Conservation (phyloP, 35 echinoderm and acorn worm genomes). For the Amphiura filiformis region DNA sequence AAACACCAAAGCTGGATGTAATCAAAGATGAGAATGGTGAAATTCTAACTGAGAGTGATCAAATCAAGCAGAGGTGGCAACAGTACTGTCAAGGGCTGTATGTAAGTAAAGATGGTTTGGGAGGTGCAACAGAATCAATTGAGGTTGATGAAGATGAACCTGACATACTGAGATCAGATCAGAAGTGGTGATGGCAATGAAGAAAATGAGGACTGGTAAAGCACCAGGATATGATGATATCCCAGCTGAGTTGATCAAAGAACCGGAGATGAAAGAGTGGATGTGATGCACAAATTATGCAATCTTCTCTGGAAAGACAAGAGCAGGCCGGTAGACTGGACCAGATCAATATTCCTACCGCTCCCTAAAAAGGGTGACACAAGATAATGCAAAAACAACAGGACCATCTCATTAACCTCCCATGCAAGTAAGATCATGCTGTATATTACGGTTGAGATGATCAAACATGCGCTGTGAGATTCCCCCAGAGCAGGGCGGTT, state of each 20-base stretch:
- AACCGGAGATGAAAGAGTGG: neutral
- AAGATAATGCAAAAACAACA: conserved; percentile 47
- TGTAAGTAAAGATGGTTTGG: neutral
- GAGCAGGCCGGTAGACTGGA: conserved; percentile 38
- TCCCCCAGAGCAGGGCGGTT: conserved; percentile 41
- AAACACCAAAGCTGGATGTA: conserved; percentile 7
- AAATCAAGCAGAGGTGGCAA: neutral
- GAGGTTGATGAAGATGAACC: neutral
- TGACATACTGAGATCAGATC: neutral
- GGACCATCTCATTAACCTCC: conserved; percentile 34
- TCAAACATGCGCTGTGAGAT: conserved; percentile 29
- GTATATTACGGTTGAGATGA: conserved; percentile 18
- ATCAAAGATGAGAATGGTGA: conserved; percentile 4
- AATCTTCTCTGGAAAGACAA: conserved; percentile 46
- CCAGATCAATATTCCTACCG: neutral
- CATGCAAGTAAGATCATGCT: conserved; percentile 51
- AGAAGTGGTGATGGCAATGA: neutral
- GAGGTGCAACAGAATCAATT: no score
- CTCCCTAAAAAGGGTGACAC: conserved; percentile 40
- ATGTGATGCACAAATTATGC: conserved; percentile 23
- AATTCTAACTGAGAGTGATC: neutral
- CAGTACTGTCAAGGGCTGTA: neutral
- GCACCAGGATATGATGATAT: conserved; percentile 12
- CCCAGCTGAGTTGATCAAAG: conserved; percentile 9
- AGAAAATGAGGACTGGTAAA: conserved; percentile 18